Conservation (phyloP, 2,113 vertebrate genomes). For the Rousettus leschenaultii region DNA sequence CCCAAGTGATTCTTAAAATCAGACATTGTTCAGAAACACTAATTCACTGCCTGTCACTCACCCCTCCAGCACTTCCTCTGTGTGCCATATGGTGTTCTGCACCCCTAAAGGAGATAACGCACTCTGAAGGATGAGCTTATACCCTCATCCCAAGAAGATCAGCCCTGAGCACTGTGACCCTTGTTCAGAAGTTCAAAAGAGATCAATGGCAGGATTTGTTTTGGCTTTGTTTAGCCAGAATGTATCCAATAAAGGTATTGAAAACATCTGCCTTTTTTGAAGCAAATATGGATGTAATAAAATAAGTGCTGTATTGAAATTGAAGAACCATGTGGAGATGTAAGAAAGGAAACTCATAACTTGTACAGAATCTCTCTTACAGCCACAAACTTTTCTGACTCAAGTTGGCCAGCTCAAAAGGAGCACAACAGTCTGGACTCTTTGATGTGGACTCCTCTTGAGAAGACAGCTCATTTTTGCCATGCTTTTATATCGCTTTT, state of each 20-base stretch:
- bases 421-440: rapidly evolving
- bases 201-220: constrained; percentile 33
- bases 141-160: not conserved
- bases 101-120: not conserved
- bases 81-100: not conserved
- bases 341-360: constrained; percentile 16
- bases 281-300: constrained; percentile 43
- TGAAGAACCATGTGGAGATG: not conserved
- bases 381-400: not conserved
- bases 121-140: not conserved
- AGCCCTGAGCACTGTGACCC: not conserved
- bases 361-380: not conserved
- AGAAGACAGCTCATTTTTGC: not conserved
- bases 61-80: not conserved
- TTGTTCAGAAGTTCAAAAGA: constrained; percentile 28
- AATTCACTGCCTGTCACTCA: not conserved
- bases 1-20: constrained; percentile 30
- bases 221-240: constrained; percentile 1
- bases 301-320: constrained; percentile 2
- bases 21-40: not conserved
- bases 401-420: not conserved
- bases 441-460: not conserved
- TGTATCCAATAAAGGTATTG: constrained; percentile 44
- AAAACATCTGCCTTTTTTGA: constrained; percentile 31
- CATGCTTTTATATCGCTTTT: not conserved